phyloP scores from a whole-genome alignment of 1,140 invertebrate genomes.

The Pogonus chalceus region DNA sequence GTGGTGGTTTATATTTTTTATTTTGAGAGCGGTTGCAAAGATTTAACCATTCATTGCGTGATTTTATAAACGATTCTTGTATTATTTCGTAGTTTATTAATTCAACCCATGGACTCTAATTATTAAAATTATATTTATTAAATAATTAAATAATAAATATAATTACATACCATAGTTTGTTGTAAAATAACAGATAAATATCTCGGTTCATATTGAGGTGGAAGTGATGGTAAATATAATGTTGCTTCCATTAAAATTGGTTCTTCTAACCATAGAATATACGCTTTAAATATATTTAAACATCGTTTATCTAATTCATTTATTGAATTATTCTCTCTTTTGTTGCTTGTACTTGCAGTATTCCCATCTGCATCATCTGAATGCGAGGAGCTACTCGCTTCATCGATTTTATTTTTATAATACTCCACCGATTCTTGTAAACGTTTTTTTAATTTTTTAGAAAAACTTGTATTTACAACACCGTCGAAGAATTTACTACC shows the following conservation, averaged over 20 bases:
- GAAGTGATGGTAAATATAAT: conserved; percentile 60
- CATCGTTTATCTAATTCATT: conserved; percentile 19
- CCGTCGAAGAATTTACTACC: conserved; percentile 70
- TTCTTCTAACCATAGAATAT: conserved; percentile 69
- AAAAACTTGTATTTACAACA: conserved; percentile 53
- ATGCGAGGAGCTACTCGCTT: neutral
- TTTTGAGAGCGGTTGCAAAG: conserved; percentile 30
- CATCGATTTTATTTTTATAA: conserved; percentile 38
- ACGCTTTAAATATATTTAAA: conserved; percentile 51
- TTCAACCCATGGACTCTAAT: conserved; percentile 56
- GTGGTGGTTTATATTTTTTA: conserved; percentile 30
- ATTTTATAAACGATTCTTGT: conserved; percentile 40
- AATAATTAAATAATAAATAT: no score
- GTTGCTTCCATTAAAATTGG: conserved; percentile 57
- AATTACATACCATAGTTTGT: conserved; percentile 30
- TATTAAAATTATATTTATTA: conserved; percentile 18
- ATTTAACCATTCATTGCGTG: conserved; percentile 38
- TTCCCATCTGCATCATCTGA: conserved; percentile 30
- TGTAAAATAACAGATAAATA: conserved; percentile 38
- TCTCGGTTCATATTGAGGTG: conserved; percentile 56
- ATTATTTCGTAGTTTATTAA: conserved; percentile 50
- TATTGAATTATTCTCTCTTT: neutral
- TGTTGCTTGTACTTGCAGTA: conserved; percentile 3
- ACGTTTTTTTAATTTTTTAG: conserved; percentile 64
- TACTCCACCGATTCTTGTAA: conserved; percentile 53